phyloP scores from a whole-genome alignment of 1,140 invertebrate genomes.

The Zaprionus tsacasi region DNA sequence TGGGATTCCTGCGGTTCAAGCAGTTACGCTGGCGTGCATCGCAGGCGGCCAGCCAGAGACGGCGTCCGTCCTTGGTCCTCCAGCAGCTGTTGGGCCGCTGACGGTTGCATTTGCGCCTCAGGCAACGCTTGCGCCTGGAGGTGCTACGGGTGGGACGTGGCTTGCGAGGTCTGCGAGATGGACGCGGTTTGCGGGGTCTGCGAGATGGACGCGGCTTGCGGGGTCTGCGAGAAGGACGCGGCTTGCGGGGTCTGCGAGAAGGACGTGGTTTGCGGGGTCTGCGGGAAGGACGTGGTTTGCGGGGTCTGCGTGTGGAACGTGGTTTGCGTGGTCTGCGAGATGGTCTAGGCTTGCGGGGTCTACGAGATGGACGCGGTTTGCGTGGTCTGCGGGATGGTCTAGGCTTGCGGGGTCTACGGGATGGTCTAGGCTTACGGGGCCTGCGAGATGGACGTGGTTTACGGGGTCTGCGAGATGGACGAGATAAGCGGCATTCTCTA shows the following conservation, averaged over 20 bases:
- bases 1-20: slow-evolving; percentile 16
- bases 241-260: not conserved
- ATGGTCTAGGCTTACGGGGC: not conserved
- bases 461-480: slow-evolving; percentile 13
- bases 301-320: not conserved
- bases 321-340: too few relatives aligned
- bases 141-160: not conserved
- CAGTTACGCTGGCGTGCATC: slow-evolving; percentile 43
- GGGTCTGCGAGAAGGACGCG: not conserved
- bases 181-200: not conserved
- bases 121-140: slow-evolving; percentile 24
- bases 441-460: not conserved
- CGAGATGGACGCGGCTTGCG: not conserved
- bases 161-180: not conserved
- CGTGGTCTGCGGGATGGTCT: not conserved
- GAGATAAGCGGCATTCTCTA: not conserved
- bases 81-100: slow-evolving; percentile 48
- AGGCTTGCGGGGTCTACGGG: not conserved
- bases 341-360: not conserved
- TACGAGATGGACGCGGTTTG: not conserved
- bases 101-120: slow-evolving; percentile 19
- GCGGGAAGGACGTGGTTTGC: slow-evolving; percentile 12
- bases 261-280: slow-evolving; percentile 10
- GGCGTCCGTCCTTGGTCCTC: slow-evolving; percentile 25
- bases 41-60: slow-evolving; percentile 32